phyloP scores from a whole-genome alignment of 2,113 vertebrate genomes.

The Otolemur garnettii region DNA sequence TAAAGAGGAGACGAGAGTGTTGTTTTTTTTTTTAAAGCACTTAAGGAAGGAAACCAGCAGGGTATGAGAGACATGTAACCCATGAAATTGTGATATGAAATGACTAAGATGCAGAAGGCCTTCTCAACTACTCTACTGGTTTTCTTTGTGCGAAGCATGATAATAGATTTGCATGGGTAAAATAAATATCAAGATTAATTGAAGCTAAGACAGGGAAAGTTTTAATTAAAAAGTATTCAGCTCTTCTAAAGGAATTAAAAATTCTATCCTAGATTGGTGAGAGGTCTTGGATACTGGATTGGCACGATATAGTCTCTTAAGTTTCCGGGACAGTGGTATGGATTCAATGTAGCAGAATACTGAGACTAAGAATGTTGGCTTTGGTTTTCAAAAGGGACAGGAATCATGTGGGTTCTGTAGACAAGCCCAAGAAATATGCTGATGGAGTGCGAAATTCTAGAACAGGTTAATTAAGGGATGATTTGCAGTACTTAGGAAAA shows the following conservation, averaged over 20 bases:
- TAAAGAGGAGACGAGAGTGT: background rate
- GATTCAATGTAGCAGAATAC: constrained; percentile 46
- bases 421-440: background rate
- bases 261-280: background rate
- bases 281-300: background rate
- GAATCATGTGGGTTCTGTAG: background rate
- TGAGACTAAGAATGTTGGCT: background rate
- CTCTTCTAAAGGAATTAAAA: constrained; percentile 49
- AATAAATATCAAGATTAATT: constrained; percentile 24
- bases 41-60: constrained; percentile 9
- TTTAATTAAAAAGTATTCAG: constrained; percentile 21
- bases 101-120: background rate
- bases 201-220: constrained; percentile 1
- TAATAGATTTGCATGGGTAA: background rate
- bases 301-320: background rate
- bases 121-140: background rate
- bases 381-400: constrained; percentile 52
- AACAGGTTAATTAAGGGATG: constrained; percentile 39
- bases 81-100: background rate
- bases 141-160: constrained; percentile 25
- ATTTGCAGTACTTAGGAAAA: constrained; percentile 41
- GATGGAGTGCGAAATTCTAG: constrained; percentile 44
- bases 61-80: background rate
- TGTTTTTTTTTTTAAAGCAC: background rate
- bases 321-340: background rate